These are phyloP conservation scores for Pantelozetes paolii DNA, from an alignment of 2,888 invertebrate genomes.

Conservation along the genomic window DNA sequence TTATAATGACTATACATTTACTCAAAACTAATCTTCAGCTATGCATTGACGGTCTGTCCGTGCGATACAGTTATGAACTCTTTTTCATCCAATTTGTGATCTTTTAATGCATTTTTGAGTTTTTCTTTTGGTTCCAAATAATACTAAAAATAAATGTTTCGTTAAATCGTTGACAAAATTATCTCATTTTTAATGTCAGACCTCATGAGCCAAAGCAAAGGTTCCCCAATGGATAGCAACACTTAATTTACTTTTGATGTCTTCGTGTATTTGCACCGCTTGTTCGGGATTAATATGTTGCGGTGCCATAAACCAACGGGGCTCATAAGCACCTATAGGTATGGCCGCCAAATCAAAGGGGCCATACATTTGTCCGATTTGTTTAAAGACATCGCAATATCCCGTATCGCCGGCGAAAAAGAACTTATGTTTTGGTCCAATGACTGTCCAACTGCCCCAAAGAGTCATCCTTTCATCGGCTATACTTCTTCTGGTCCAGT, in stretches of 20 bases:
- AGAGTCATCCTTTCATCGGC: constrained; percentile 55
- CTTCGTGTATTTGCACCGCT: constrained; percentile 55
- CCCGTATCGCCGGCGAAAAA: constrained; percentile 59
- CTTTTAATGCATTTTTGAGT: constrained; percentile 47
- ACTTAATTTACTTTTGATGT: constrained; percentile 53
- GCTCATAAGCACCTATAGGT: constrained; percentile 58
- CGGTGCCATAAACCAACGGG: constrained; percentile 55
- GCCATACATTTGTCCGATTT: constrained; percentile 56
- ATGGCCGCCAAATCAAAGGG: constrained; percentile 57
- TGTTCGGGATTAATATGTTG: constrained; percentile 57
- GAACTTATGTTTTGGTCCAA: constrained; percentile 53
- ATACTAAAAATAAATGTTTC: constrained; percentile 46
- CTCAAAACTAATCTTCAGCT: too few species aligned
- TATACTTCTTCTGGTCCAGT: constrained; percentile 55
- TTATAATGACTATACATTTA: too few species aligned
- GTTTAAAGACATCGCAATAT: constrained; percentile 54
- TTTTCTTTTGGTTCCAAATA: constrained; percentile 50
- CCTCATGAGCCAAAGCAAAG: constrained; percentile 52
- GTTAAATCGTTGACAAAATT: background rate
- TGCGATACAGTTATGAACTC: constrained; percentile 50
- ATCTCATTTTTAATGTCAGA: background rate
- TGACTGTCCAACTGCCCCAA: constrained; percentile 57
- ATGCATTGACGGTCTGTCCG: constrained; percentile 48
- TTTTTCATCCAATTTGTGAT: constrained; percentile 46
- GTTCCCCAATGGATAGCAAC: constrained; percentile 60